These are phyloP conservation scores for Paraplagusia blochii DNA, from an alignment of 2,113 vertebrate genomes.

Conservation along the genomic window DNA sequence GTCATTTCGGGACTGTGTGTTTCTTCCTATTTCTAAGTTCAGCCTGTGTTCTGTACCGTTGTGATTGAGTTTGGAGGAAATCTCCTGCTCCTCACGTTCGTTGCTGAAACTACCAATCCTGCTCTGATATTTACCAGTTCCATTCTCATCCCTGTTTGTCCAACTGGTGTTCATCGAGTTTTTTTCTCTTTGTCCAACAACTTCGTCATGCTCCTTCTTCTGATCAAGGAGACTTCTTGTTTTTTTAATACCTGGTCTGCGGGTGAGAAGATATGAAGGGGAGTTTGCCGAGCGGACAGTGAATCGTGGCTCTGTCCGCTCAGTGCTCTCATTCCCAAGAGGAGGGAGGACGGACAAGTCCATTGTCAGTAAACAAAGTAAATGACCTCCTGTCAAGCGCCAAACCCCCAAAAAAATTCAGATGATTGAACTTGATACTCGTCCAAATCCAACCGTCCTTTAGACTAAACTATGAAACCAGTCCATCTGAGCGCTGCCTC, in stretches of 20 bases:
- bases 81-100: slow-evolving; percentile 14
- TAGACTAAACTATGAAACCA: slow-evolving; percentile 11
- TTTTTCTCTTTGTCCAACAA: neutral
- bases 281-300: slow-evolving; percentile 68
- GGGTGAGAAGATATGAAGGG: slow-evolving; percentile 34
- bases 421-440: slow-evolving; percentile 40
- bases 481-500: slow-evolving; percentile 5
- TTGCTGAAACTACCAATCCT: slow-evolving; percentile 2
- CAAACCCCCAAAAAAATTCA: slow-evolving; percentile 47
- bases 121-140: slow-evolving; percentile 13
- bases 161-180: slow-evolving; percentile 2
- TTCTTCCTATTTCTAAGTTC: slow-evolving; percentile 18
- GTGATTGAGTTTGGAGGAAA: slow-evolving; percentile 21
- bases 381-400: slow-evolving; percentile 47
- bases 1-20: slow-evolving; percentile 15
- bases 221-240: neutral
- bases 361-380: slow-evolving; percentile 61
- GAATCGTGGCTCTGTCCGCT: slow-evolving; percentile 36
- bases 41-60: slow-evolving; percentile 20
- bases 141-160: slow-evolving; percentile 9
- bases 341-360: slow-evolving; percentile 46
- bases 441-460: slow-evolving; percentile 26
- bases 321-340: slow-evolving; percentile 32
- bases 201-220: neutral
- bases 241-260: slow-evolving; percentile 37